phyloP scores from a whole-genome alignment of 2,113 vertebrate species.

The Misgurnus anguillicaudatus region DNA sequence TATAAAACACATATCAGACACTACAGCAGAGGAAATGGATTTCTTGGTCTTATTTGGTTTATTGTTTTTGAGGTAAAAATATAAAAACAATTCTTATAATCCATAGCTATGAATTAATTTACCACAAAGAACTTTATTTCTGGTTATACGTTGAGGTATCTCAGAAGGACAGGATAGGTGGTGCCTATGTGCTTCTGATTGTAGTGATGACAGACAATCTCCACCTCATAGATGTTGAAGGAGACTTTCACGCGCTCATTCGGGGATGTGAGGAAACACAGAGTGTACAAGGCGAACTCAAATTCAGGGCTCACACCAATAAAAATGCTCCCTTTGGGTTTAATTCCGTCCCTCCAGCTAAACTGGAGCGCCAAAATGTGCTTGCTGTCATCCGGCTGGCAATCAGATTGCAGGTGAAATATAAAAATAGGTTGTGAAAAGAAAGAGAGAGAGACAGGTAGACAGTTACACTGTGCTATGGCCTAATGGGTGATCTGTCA shows the following conservation, averaged over 20 bases:
- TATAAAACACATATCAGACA: neutral
- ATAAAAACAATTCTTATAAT: constrained; percentile 7
- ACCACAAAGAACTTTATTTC: neutral
- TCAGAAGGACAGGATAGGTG: constrained; percentile 75
- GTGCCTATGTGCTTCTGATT: constrained; percentile 80
- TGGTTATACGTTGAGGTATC: constrained; percentile 51
- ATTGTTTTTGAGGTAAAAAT: constrained; percentile 27
- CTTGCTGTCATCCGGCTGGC: constrained; percentile 77
- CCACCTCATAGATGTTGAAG: constrained; percentile 77
- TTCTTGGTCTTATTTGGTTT: neutral
- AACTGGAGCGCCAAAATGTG: constrained; percentile 80
- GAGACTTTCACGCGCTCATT: constrained; percentile 76
- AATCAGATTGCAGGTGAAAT: neutral
- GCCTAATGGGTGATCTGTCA: too few relatives aligned
- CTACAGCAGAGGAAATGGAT: neutral
- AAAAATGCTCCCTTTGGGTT: constrained; percentile 81
- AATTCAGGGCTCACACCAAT: constrained; percentile 81
- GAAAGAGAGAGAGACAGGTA: too few relatives aligned
- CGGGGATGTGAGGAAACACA: constrained; percentile 77
- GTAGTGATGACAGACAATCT: constrained; percentile 80
- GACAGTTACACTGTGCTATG: too few relatives aligned
- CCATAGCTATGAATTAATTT: neutral
- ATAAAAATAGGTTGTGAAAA: too few relatives aligned
- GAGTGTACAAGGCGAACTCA: constrained; percentile 79
- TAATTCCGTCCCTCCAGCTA: constrained; percentile 80